Evolutionary conservation across 2,113 vertebrate genomes (phyloP), one percentile per base, ranked within the genome.

Genomic region (Pimephales promelas): DNA sequence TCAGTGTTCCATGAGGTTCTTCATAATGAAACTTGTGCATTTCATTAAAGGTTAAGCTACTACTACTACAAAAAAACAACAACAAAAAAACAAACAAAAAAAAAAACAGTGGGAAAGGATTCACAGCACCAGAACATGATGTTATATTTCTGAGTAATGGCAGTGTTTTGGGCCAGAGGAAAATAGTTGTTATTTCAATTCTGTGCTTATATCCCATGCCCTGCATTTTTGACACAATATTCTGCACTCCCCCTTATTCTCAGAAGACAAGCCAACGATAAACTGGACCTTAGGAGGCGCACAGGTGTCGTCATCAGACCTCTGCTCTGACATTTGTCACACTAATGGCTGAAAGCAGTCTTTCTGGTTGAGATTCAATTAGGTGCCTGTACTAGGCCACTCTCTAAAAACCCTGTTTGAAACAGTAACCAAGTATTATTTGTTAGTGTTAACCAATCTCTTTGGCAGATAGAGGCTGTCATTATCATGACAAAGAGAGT

Each of bases 381-480:
- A 54, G 36, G 36, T 80, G 75, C 80, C 66, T 84, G 83, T 85
- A 83, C 83, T 88, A 74, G 80, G 52, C 73, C 74, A 40, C 74
- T n/a, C 3, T 56, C 59, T 61, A 88, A 89, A 85, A 86, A 84
- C 77, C 66, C 78, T 87, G 83, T 83, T 87, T 80, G 68, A 82
- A 91, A 89, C 88, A 90, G 47, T 16, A 49, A 49, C 82, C 88
- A 93, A 73, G 66, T 90, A 87, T 91, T 90, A 91, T 84, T 74
- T 90, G 89, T 91, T 89, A 89, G 78, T 89, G 86, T 90, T 91
- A 89, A 91, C 84, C 88, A 87, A 87, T 84, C 34, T 61, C 82
- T 88, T 83, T 90, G 87, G 89, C 86, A 91, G 78, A 89, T 80
- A 59, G 22, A 90, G 77, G 74, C 76, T 54, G 43, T 91, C 83